Percentiles rank a stretch among this genome's conserved stretches.
Evolutionary conservation across 2,113 vertebrate species (phyloP).

Genomic region (Benitochromis conjunctus): DNA sequence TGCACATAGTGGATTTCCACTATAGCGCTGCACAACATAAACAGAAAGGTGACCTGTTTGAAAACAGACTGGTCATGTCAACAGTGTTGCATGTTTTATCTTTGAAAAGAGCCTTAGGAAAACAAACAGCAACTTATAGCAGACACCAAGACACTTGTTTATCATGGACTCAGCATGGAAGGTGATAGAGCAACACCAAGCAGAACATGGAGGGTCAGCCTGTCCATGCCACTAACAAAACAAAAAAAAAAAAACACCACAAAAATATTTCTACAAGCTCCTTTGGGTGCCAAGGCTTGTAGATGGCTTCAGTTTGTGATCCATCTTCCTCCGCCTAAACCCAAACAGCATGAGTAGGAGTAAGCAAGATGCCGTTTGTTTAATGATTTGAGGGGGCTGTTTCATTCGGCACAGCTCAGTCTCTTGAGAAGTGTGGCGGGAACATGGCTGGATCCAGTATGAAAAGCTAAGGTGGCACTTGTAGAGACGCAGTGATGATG

Average conservation of each 20-base stretch:
- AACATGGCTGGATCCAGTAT: constrained; percentile 8
- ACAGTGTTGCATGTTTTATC: neutral
- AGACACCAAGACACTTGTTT: accelerated
- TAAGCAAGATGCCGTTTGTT: neutral
- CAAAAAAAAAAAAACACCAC: neutral
- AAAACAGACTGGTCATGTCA: neutral
- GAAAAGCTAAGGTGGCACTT: constrained; percentile 1
- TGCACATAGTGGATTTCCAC: neutral
- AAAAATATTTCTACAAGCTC: neutral
- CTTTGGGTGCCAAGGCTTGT: neutral
- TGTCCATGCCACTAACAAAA: neutral
- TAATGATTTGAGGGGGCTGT: neutral
- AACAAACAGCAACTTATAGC: neutral
- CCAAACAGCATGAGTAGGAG: neutral
- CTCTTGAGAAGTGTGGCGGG: constrained; percentile 3
- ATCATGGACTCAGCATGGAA: neutral
- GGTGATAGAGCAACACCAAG: neutral
- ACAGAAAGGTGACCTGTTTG: neutral
- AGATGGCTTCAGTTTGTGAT: neutral
- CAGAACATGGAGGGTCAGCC: neutral
- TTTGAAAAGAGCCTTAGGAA: too few species aligned
- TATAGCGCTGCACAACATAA: neutral
- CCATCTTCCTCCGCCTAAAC: neutral
- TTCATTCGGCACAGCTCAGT: neutral
- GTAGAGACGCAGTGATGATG: neutral